Base-by-base conservation (phyloP, 2,888 invertebrate species). In the Hydrotaea diabolus region DNA sequence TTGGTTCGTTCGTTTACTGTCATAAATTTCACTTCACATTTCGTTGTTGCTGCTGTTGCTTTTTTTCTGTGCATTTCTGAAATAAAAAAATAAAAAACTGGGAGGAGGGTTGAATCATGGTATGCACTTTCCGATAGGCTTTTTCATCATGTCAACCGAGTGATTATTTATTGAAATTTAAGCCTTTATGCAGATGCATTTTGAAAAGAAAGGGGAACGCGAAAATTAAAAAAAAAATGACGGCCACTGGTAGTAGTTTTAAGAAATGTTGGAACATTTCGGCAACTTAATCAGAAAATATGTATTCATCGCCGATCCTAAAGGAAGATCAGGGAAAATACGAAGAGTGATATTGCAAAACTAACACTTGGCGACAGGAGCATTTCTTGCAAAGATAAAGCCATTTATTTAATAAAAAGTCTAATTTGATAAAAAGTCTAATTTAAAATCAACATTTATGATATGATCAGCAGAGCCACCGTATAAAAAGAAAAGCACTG, bases 131-230 rank as follows among this genome's bases (percentile, higher is more conserved):
- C 79, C 90, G 90, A 90, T 90, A 90, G 86, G 86, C 85, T 82
- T 88, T 89, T 90, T 90, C 89, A 88, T 88, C 88, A 87, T 89
- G 89, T 90, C 90, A 90, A 88, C 85, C 89, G 87, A 89, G 90
- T 89, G 89, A 90, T 90, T 90, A 90, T 90, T 90, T 90, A 89
- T 89, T 90, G 89, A 90, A 89, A 89, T 89, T 89, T 89, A 89
- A 88, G 88, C 87, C 77, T 86, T 86, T 85, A 85, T 85, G 82
- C 76, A 72, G 73, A 85, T 82, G 82, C 76, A 82, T 72, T 57
- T 79, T n/a, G 17, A 36, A 69, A 26, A 26, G 11, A 59, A 66
- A 39, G 36, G 66, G 9, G 23, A 4, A 26, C 36, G 15, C 1
- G 36, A 62, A 64, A n/a, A 7, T 11, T 15, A 31, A 53, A 53